Evolutionary conservation across 2,797 vertebrate genomes (phyloP).

Genomic region (Phalloptychus januarius): DNA sequence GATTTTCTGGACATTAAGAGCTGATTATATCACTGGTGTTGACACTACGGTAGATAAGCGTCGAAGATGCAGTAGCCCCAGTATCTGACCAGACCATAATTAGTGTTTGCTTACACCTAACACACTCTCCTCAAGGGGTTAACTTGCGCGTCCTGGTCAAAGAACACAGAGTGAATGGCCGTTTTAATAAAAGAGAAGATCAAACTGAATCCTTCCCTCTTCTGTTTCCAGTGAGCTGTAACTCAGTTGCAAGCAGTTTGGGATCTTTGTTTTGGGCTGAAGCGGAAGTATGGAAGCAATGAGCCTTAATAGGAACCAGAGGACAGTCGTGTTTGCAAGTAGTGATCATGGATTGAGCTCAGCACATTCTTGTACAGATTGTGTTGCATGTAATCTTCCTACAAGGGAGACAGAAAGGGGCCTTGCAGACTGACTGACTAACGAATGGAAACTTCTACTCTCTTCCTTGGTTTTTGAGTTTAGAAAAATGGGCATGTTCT

Average conservation of each 20-base stretch:
- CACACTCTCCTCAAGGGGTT: conserved; percentile 67
- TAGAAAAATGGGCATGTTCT: conserved; percentile 40
- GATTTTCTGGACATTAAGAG: conserved; percentile 63
- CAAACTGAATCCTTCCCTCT: conserved; percentile 58
- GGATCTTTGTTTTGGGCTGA: conserved; percentile 70
- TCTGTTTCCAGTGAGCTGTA: conserved; percentile 65
- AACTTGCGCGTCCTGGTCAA: conserved; percentile 79
- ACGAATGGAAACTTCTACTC: conserved; percentile 47
- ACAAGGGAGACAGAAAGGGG: conserved; percentile 54
- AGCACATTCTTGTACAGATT: conserved; percentile 66
- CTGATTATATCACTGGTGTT: conserved; percentile 77
- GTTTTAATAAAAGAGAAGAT: conserved; percentile 30
- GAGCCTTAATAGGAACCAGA: conserved; percentile 78
- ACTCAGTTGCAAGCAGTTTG: conserved; percentile 65
- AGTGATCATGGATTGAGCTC: conserved; percentile 63
- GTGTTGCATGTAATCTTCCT: conserved; percentile 67
- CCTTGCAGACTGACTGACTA: conserved; percentile 55
- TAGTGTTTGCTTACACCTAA: conserved; percentile 82
- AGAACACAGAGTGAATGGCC: conserved; percentile 54
- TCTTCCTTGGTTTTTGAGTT: conserved; percentile 21
- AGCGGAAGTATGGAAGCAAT: conserved; percentile 78
- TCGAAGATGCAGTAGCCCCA: conserved; percentile 68
- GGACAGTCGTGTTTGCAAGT: conserved; percentile 66
- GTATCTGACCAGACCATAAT: conserved; percentile 74
- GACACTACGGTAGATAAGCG: conserved; percentile 77